phyloP scores from a whole-genome alignment of 2,113 vertebrate genomes.

The Nerophis lumbriciformis region DNA sequence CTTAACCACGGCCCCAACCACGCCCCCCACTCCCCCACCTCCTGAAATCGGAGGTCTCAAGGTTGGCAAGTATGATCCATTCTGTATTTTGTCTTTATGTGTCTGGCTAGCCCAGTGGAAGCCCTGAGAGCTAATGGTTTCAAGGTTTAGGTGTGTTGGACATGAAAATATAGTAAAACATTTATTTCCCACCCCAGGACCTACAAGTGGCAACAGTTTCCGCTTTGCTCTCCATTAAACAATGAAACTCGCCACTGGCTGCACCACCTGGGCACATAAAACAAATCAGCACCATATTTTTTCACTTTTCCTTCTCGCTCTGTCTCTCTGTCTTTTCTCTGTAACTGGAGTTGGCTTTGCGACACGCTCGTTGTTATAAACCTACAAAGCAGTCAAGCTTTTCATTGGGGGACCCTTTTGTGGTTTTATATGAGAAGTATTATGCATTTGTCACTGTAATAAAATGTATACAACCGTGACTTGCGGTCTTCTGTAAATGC shows the following conservation, averaged over 20 bases:
- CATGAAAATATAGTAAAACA: background rate
- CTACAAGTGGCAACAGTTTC: conserved; percentile 22
- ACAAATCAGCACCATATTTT: conserved; percentile 46
- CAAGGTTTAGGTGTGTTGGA: conserved; percentile 16
- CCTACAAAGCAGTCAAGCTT: conserved; percentile 53
- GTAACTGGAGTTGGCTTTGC: conserved; percentile 15
- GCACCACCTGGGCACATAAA: conserved; percentile 49
- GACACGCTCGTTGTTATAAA: conserved; percentile 64
- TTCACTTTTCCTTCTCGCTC: background rate
- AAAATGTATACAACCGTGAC: conserved; percentile 58
- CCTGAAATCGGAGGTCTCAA: no score
- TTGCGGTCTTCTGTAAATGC: conserved; percentile 53
- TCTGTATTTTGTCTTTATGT: conserved; percentile 1
- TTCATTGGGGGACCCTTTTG: conserved; percentile 54
- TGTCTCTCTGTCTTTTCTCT: conserved; percentile 14
- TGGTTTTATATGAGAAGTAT: conserved; percentile 57
- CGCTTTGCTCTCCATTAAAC: conserved; percentile 35
- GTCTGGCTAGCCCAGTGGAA: background rate
- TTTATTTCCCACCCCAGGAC: conserved; percentile 20
- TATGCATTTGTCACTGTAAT: conserved; percentile 63
- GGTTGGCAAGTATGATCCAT: no score
- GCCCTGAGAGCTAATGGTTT: background rate
- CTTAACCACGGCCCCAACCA: no score
- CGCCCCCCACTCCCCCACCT: no score
- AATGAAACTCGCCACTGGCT: conserved; percentile 22